Percentiles rank a stretch among this genome's conserved stretches.
phyloP scores from a whole-genome alignment of 1,140 invertebrate genomes.

The Ceratitis capitata region DNA sequence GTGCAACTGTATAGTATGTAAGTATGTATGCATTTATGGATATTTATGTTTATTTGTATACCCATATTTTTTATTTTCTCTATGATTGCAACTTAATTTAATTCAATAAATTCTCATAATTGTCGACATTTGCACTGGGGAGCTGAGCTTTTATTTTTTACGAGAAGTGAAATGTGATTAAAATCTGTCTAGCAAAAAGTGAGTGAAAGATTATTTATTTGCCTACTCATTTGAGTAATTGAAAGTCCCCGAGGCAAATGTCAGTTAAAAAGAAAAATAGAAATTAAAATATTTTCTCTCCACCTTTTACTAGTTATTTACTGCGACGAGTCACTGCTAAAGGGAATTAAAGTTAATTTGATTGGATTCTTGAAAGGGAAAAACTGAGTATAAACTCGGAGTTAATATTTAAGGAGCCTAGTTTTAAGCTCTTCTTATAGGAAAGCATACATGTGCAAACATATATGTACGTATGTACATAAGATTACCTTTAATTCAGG shows the following conservation, averaged over 20 bases:
- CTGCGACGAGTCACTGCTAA: no score
- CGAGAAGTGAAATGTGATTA: neutral
- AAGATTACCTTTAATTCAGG: no score
- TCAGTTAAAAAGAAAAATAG: neutral
- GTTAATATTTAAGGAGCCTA: no score
- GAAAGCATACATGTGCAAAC: no score
- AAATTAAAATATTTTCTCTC: no score
- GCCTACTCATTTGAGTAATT: neutral
- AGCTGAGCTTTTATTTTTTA: neutral
- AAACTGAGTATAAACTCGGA: no score
- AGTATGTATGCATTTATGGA: neutral
- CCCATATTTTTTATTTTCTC: neutral
- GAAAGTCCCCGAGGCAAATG: neutral
- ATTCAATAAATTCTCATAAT: constrained; percentile 5
- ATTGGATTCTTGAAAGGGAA: no score
- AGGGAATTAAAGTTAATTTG: no score
- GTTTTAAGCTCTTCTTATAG: no score
- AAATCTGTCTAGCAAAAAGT: neutral
- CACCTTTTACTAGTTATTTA: no score
- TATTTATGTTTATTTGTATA: neutral
- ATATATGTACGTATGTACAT: neutral
- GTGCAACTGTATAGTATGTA: neutral
- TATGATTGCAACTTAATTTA: constrained; percentile 25
- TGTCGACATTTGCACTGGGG: neutral
- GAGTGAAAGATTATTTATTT: neutral